A percentile compares a stretch with the other conserved stretches of the same genome.
phyloP scores from a whole-genome alignment of 2,113 vertebrate species.

The Silurus meridionalis region DNA sequence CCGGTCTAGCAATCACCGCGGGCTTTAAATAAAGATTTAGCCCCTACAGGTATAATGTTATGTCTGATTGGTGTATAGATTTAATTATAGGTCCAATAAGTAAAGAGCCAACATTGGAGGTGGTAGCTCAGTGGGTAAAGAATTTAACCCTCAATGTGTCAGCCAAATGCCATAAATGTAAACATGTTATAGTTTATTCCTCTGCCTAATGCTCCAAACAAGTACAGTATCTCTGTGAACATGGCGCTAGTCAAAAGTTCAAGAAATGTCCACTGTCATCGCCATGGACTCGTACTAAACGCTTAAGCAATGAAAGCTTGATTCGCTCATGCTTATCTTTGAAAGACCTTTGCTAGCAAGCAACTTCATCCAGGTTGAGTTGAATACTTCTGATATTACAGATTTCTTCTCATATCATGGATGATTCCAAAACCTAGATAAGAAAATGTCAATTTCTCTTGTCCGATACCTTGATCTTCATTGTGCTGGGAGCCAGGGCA shows the following conservation, averaged over 20 bases:
- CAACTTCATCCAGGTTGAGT: background rate
- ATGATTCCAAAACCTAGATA: background rate
- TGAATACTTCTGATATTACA: background rate
- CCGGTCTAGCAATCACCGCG: too few species aligned
- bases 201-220: too few species aligned
- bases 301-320: background rate
- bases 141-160: too few species aligned
- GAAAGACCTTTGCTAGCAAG: background rate
- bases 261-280: background rate
- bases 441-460: background rate
- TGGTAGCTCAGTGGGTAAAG: too few species aligned
- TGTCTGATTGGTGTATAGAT: too few species aligned
- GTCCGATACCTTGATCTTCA: conserved; percentile 93
- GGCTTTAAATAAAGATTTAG: too few species aligned
- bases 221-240: background rate
- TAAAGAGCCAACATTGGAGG: too few species aligned
- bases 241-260: background rate
- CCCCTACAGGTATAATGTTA: too few species aligned
- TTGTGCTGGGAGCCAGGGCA: conserved; percentile 94
- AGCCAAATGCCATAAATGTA: too few species aligned
- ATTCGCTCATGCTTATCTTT: background rate
- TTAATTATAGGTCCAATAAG: too few species aligned
- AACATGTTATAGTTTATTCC: too few species aligned
- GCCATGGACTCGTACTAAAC: background rate
- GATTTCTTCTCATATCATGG: too few species aligned